Evolutionary conservation across 1,140 invertebrate genomes (phyloP).

Genomic region (Elysia chlorotica): DNA sequence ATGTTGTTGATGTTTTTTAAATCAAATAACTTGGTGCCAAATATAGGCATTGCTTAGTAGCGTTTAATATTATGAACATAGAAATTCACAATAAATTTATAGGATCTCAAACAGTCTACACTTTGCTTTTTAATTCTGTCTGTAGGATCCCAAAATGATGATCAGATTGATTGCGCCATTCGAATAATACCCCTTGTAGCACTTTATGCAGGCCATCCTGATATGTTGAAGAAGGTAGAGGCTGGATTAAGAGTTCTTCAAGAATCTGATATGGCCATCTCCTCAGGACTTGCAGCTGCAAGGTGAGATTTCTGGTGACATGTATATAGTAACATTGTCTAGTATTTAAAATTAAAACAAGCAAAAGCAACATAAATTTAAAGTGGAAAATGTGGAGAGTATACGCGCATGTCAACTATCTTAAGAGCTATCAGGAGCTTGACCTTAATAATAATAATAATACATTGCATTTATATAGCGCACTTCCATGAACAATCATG

Average conservation of each 20-base stretch:
- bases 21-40: too few species aligned
- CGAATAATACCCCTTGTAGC: conserved; percentile 47
- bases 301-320: conserved; percentile 31
- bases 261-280: conserved; percentile 37
- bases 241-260: conserved; percentile 43
- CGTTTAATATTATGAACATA: too few species aligned
- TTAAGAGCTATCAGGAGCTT: neutral
- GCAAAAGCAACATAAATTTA: too few species aligned
- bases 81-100: too few species aligned
- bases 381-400: neutral
- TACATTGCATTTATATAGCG: too few species aligned
- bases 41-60: too few species aligned
- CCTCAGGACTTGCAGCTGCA: conserved; percentile 42
- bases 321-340: neutral
- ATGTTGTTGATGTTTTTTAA: too few species aligned
- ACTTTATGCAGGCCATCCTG: conserved; percentile 49
- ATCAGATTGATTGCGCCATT: conserved; percentile 46
- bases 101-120: too few species aligned
- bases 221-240: conserved; percentile 45
- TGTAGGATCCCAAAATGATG: conserved; percentile 40
- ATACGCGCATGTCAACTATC: neutral
- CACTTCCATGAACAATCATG: too few species aligned
- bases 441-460: too few species aligned
- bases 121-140: conserved; percentile 1
- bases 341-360: too few species aligned